phyloP scores from a whole-genome alignment of 2,113 vertebrate species.

The Gymnobelideus leadbeateri region DNA sequence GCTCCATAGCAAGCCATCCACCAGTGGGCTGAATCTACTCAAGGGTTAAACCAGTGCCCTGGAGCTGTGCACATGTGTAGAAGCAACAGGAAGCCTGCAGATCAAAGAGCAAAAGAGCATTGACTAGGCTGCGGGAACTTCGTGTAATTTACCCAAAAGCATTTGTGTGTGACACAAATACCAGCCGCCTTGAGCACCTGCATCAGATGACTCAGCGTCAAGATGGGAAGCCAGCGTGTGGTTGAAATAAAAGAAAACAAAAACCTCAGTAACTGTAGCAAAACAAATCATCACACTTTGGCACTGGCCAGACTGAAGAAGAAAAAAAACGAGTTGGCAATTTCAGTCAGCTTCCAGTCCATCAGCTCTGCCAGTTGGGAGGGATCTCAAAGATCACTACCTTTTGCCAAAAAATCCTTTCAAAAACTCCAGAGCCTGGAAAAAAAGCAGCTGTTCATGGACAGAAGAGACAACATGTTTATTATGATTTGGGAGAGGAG shows the following conservation, averaged over 20 bases:
- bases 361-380: slow-evolving; percentile 74
- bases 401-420: slow-evolving; percentile 30
- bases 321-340: slow-evolving; percentile 80
- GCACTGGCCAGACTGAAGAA: slow-evolving; percentile 74
- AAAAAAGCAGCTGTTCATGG: slow-evolving; percentile 49
- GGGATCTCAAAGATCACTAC: slow-evolving; percentile 31
- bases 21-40: slow-evolving; percentile 62
- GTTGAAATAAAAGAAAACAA: slow-evolving; percentile 83
- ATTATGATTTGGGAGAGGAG: slow-evolving; percentile 4
- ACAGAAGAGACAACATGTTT: background rate
- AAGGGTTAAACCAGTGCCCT: slow-evolving; percentile 62
- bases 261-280: slow-evolving; percentile 78
- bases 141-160: slow-evolving; percentile 64
- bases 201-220: slow-evolving; percentile 81
- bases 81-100: slow-evolving; percentile 67
- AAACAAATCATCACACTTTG: slow-evolving; percentile 82
- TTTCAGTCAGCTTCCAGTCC: slow-evolving; percentile 78
- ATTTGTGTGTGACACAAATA: slow-evolving; percentile 72
- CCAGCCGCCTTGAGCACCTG: slow-evolving; percentile 80
- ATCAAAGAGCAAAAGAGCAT: slow-evolving; percentile 29
- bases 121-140: slow-evolving; percentile 28
- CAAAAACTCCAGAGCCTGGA: slow-evolving; percentile 51
- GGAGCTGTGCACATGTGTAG: slow-evolving; percentile 33
- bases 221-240: slow-evolving; percentile 73
- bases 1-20: slow-evolving; percentile 58